Evolutionary conservation across 2,888 invertebrate species (phyloP), one percentile per base, ranked within the genome.

Genomic region (Drosophila gaucha): DNA sequence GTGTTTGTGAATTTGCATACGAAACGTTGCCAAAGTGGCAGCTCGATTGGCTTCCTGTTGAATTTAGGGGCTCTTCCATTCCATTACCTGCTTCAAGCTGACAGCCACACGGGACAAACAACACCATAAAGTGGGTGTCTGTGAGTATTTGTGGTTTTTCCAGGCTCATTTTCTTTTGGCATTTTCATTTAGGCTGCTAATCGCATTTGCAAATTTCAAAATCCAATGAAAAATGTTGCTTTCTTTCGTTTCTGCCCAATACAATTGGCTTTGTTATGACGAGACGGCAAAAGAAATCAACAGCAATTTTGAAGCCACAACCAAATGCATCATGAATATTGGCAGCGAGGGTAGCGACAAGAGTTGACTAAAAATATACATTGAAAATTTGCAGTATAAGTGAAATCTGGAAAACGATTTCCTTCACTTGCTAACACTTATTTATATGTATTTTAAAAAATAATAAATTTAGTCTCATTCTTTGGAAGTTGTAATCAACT

Each of bases 11-110:
- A 78, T 80, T 66, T 73, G 70, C 78, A 67, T 69, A 68, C 80
- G 71, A 73, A 82, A 64, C 63, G 67, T 62, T 66, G 69, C 47
- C 76, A 68, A 76, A 71, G 70, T 82, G 77, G 79, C 86, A 76
- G 58, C 64, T 64, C 74, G 72, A 64, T 50, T 78, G 44, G 50
- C 33, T 69, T 51, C 54, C 67, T 57, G 74, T 50, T 58, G 54
- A 41, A 62, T 44, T 43, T 60, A 10, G 38, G 3, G 39, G 49
- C 62, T 62, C 72, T 80, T 82, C 35, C 74, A 64, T 74, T 56
- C 74, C 69, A 73, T 73, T 74, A 72, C 55, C 47, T 43, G 14
- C 38, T 39, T 35, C 49, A 16, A 16, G 36, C 36, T 46, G 31
- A n/a, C 30, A 36, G 28, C 28, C 50, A 6, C 35, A 24, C 22